Conservation (phyloP, 2,113 vertebrate genomes). For the Noturus placidus region DNA sequence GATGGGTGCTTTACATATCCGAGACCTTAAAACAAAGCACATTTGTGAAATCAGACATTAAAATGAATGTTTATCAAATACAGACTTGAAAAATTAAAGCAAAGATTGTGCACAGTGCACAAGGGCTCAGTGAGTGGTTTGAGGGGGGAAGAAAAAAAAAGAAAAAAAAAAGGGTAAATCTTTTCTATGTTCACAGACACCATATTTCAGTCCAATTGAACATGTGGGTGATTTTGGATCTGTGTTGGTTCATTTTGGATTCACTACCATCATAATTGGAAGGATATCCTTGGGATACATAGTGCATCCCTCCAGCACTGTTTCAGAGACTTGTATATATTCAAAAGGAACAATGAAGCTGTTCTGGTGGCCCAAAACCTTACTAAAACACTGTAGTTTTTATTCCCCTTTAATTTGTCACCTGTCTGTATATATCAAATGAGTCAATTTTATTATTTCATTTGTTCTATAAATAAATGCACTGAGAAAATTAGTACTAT, state of each 20-base stretch:
- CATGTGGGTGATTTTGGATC: not conserved
- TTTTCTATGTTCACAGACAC: not conserved
- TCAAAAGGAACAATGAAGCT: not conserved
- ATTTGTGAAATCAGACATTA: slow-evolving; percentile 2
- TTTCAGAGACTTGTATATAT: not conserved
- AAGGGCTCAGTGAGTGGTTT: not conserved
- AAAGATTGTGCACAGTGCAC: not conserved
- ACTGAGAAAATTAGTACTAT: not conserved
- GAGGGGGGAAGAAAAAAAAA: too few relatives aligned
- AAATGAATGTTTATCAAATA: not conserved
- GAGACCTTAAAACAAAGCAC: slow-evolving; percentile 69
- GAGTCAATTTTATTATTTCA: not conserved
- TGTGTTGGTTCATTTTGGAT: not conserved
- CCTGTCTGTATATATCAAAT: not conserved
- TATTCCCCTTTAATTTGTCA: not conserved
- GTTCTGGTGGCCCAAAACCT: not conserved
- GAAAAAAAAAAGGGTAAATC: not conserved
- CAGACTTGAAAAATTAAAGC: not conserved
- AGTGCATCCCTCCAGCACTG: not conserved
- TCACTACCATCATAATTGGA: not conserved
- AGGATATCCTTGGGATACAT: not conserved
- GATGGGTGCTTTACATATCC: slow-evolving; percentile 78
- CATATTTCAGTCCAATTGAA: not conserved
- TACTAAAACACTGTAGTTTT: not conserved
- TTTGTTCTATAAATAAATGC: not conserved